Conservation (phyloP, 2,888 invertebrate genomes). For the Biston stratarius region DNA sequence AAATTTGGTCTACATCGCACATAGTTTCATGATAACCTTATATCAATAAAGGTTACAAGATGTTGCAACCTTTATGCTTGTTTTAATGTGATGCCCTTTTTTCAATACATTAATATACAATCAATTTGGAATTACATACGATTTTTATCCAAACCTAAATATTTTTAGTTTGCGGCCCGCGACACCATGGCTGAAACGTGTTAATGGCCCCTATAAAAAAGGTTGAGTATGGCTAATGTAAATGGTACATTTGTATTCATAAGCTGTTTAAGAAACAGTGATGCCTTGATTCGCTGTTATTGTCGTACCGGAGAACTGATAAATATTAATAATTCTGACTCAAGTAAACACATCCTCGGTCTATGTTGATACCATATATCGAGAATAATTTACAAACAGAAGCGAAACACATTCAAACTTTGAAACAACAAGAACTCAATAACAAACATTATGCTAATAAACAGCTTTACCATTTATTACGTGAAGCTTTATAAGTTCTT, state of each 20-base stretch:
- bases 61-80: too few relatives aligned
- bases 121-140: too few relatives aligned
- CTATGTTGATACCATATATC: not conserved
- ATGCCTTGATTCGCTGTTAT: constrained; percentile 71
- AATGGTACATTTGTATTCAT: constrained; percentile 75
- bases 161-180: too few relatives aligned
- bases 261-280: constrained; percentile 63
- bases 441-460: not conserved
- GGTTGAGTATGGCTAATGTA: constrained; percentile 12
- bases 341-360: constrained; percentile 56
- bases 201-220: too few relatives aligned
- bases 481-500: too few relatives aligned
- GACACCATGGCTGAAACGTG: too few relatives aligned
- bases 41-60: too few relatives aligned
- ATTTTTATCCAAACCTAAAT: too few relatives aligned
- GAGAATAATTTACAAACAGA: constrained; percentile 6
- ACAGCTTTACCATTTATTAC: not conserved
- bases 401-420: not conserved
- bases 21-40: too few relatives aligned
- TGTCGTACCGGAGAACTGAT: constrained; percentile 69
- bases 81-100: too few relatives aligned
- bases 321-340: constrained; percentile 71
- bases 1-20: too few relatives aligned
- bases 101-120: too few relatives aligned
- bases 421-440: not conserved